A percentile compares a stretch with the other conserved stretches of the same genome.
Conservation (phyloP, 2,797 vertebrate species). For the Gobionotothen gibberifrons region DNA sequence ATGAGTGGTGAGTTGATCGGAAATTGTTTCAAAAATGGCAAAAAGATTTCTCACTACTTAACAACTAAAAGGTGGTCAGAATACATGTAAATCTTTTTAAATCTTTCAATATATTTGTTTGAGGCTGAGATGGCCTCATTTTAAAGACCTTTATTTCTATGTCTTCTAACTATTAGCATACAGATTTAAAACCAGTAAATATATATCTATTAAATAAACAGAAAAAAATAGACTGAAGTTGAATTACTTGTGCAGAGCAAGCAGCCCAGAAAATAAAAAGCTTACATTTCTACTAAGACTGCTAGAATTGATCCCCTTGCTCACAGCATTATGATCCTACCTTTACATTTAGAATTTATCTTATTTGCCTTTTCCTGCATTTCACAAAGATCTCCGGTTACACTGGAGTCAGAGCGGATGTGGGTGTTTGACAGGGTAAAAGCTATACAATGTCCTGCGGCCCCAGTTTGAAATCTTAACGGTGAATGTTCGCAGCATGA, state of each 20-base stretch:
- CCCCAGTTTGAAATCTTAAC: slow-evolving; percentile 42
- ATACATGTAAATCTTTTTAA: not conserved
- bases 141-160: not conserved
- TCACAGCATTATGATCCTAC: slow-evolving; percentile 29
- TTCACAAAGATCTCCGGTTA: slow-evolving; percentile 66
- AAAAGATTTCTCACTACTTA: not conserved
- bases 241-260: slow-evolving; percentile 3
- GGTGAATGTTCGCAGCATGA: slow-evolving; percentile 59
- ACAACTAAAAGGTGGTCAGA: not conserved
- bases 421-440: slow-evolving; percentile 66
- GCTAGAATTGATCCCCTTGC: slow-evolving; percentile 14
- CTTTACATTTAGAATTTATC: slow-evolving; percentile 44
- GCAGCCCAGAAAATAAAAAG: slow-evolving; percentile 7
- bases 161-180: not conserved
- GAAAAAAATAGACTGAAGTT: not conserved
- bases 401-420: slow-evolving; percentile 61
- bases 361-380: slow-evolving; percentile 47
- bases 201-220: not conserved
- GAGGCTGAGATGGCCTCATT: not conserved
- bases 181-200: not conserved
- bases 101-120: not conserved
- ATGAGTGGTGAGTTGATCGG: not conserved
- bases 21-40: not conserved
- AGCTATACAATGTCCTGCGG: slow-evolving; percentile 55
- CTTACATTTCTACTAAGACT: slow-evolving; percentile 14